Evolutionary conservation across 2,797 vertebrate species (phyloP).

Genomic region (Cossypha niveicapilla): DNA sequence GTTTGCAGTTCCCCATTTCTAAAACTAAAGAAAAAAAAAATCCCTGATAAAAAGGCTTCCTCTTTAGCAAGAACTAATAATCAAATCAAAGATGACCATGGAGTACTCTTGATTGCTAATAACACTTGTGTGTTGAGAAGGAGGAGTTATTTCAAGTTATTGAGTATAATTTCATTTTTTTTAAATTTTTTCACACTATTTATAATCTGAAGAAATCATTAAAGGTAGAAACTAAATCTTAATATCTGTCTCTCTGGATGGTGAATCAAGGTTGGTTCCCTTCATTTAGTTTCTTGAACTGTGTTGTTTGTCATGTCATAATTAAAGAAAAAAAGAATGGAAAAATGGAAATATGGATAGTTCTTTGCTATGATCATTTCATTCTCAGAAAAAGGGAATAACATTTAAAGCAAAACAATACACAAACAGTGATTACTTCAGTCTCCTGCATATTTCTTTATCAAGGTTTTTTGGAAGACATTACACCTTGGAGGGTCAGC

Average conservation of each 20-base stretch:
- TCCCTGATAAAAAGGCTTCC: not conserved
- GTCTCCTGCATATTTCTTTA: not conserved
- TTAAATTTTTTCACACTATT: not conserved
- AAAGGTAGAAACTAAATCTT: not conserved
- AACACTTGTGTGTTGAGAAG: not conserved
- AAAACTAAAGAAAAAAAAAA: not conserved
- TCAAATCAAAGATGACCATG: not conserved
- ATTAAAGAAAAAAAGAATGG: not conserved
- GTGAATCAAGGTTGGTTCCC: not conserved
- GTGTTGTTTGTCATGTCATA: not conserved
- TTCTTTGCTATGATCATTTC: not conserved
- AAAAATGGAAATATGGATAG: not conserved
- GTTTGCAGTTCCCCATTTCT: not conserved
- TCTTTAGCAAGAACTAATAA: not conserved
- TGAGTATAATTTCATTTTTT: not conserved
- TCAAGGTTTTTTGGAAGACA: not conserved
- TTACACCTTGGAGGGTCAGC: not conserved
- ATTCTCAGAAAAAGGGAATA: not conserved
- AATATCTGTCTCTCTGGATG: not conserved
- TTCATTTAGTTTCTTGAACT: not conserved
- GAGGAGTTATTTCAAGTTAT: not conserved
- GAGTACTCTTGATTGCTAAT: not conserved
- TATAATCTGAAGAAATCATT: not conserved
- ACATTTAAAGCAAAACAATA: not conserved
- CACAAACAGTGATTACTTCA: not conserved